Percentiles rank a stretch among this genome's conserved stretches.
phyloP scores from a whole-genome alignment of 1,140 invertebrate genomes.

The Papilio glaucus region DNA sequence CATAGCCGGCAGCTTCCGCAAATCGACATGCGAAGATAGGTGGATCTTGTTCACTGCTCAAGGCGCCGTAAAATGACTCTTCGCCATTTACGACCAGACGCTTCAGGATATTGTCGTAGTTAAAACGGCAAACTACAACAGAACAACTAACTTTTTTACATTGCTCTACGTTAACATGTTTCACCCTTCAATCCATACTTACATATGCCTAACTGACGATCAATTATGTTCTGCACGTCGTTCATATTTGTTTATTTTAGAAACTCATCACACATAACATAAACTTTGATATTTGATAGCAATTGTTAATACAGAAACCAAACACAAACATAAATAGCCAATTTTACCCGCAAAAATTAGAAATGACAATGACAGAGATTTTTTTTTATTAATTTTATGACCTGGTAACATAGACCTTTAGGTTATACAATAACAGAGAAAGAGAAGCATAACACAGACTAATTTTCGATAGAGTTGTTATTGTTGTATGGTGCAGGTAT shows the following conservation, averaged over 20 bases:
- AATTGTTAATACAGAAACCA: not conserved
- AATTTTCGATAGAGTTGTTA: no score
- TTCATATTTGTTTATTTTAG: conserved; percentile 21
- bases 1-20: conserved; percentile 84
- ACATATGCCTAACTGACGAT: conserved; percentile 33
- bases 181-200: conserved; percentile 14
- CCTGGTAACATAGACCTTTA: no score
- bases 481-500: no score
- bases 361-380: conserved; percentile 27
- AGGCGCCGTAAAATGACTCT: conserved; percentile 84
- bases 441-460: no score
- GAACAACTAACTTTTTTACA: conserved; percentile 40
- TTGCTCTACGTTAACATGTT: not conserved
- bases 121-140: conserved; percentile 74
- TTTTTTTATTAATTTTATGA: no score
- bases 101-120: conserved; percentile 79
- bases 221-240: conserved; percentile 28
- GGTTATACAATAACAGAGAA: no score
- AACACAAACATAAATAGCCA: no score
- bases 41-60: conserved; percentile 82
- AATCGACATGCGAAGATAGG: conserved; percentile 88
- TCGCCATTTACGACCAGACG: conserved; percentile 75
- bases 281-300: not conserved
- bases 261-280: conserved; percentile 18
- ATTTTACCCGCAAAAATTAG: conserved; percentile 38